Percentiles rank a stretch among this genome's conserved stretches.
Evolutionary conservation across 2,888 invertebrate species (phyloP).

Genomic region (Scaptodrosophila latifasciaeformis): DNA sequence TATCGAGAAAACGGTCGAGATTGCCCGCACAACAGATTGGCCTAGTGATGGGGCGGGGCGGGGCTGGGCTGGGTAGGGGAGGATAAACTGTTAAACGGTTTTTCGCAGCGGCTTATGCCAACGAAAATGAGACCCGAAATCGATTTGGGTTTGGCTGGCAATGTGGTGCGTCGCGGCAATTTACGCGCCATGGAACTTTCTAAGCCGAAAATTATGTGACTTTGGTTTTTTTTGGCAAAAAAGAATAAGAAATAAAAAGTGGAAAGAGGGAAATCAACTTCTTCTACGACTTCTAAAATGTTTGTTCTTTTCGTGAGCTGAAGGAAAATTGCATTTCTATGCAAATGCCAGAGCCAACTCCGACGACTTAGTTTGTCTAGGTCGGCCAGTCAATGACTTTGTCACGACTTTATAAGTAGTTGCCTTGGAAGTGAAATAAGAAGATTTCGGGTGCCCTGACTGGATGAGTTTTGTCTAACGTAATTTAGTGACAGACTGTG

Average conservation of each 20-base stretch:
- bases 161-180: conserved; percentile 27
- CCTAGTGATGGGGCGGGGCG: conserved; percentile 8
- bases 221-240: not conserved
- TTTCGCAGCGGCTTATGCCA: conserved; percentile 33
- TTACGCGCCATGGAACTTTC: conserved; percentile 54
- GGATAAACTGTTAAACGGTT: conserved; percentile 63
- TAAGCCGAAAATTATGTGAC: conserved; percentile 65
- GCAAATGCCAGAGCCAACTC: conserved; percentile 43
- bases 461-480: not conserved
- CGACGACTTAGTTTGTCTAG: not conserved
- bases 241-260: conserved; percentile 24
- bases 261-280: conserved; percentile 31
- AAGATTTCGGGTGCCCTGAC: conserved; percentile 21
- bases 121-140: conserved; percentile 30
- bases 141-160: conserved; percentile 37
- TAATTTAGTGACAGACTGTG: conserved; percentile 31
- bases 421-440: conserved; percentile 40
- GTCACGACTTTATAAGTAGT: conserved; percentile 68
- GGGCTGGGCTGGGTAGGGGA: conserved; percentile 16
- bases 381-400: conserved; percentile 59
- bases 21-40: conserved; percentile 21
- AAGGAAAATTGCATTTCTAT: conserved; percentile 66
- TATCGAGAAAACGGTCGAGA: conserved; percentile 27
- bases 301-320: conserved; percentile 38
- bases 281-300: conserved; percentile 20